These are phyloP conservation scores for Euleptes europaea DNA, from an alignment of 2,113 vertebrate genomes.

Conservation along the genomic window DNA sequence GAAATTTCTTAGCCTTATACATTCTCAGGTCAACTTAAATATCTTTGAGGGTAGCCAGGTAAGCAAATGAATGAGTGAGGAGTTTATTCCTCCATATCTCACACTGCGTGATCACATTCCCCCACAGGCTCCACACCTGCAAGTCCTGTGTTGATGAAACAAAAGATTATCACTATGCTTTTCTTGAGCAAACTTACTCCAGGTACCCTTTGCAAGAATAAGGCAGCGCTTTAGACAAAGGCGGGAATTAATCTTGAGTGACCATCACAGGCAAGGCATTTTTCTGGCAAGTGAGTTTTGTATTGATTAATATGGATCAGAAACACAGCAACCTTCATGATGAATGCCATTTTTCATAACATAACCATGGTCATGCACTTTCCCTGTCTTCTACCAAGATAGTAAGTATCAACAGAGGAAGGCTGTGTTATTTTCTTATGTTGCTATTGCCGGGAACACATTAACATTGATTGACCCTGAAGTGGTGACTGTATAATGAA, in stretches of 20 bases:
- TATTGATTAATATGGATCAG: conserved; percentile 31
- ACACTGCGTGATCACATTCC: neutral
- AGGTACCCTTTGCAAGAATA: no score
- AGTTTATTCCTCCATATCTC: no score
- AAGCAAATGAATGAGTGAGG: no score
- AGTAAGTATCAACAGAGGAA: conserved; percentile 1
- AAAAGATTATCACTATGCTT: neutral
- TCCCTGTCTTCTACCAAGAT: conserved; percentile 46
- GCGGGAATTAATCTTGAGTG: conserved; percentile 35
- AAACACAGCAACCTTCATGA: neutral
- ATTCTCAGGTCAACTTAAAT: neutral
- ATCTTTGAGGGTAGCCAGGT: no score
- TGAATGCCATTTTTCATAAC: conserved; percentile 1
- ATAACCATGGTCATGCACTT: conserved; percentile 18
- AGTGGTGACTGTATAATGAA: conserved; percentile 54
- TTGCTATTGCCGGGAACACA: conserved; percentile 55
- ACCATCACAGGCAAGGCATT: conserved; percentile 31
- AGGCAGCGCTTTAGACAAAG: neutral
- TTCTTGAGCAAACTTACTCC: neutral
- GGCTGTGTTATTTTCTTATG: conserved; percentile 43
- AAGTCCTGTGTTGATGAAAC: neutral
- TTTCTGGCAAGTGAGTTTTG: conserved; percentile 29
- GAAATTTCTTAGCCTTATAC: neutral
- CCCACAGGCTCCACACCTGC: neutral
- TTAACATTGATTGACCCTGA: conserved; percentile 59